Base-by-base conservation (phyloP, 2,113 vertebrate genomes). In the Tinamus guttatus region DNA sequence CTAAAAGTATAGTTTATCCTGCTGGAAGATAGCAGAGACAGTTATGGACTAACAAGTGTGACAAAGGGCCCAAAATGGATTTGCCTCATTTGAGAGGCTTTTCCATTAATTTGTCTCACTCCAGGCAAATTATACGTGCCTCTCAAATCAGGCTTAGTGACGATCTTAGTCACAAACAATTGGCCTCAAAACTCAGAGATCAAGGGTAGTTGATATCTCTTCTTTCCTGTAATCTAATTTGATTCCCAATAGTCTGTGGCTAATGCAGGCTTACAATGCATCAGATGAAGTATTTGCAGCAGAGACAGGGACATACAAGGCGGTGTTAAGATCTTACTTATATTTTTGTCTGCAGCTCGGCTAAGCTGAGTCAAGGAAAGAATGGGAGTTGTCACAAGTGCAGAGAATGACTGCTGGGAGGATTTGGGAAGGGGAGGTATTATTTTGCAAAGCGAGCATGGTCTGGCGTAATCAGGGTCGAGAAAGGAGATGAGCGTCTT, bases 131-230 rank as follows among this genome's bases (percentile, higher is more conserved):
- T 96, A 90, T 96, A 68, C 43, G 77, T 95, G 96, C 92, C 96
- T 94, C 94, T 95, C 96, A 94, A 94, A 95, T 88, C 81, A 88
- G 94, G 90, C 96, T 94, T 96, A 92, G 94, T 60, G 88, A 88
- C 90, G 92, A 97, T 96, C 92, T 96, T 71, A 93, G 96, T 97
- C 96, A 95, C 94, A 96, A 97, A 95, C 96, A 97, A 96, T 97
- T 92, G 96, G 77, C 90, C 56, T 92, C 95, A 95, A 97, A 93
- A 93, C 95, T 96, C 80, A 51, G 94, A 95, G 95, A 97, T 95
- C 96, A 94, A 95, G 94, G 94, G 56, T 67, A 92, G 92, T 86
- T 97, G 96, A 95, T 95, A 96, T 93, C 89, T 96, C 95, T 97
- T 94, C 95, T 95, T 92, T 36, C 77, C 84, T 69, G 91, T 94